A percentile compares a stretch with the other conserved stretches of the same genome.
Evolutionary conservation across 2,113 vertebrate genomes (phyloP).

Genomic region (Oxygymnocypris stewartii): DNA sequence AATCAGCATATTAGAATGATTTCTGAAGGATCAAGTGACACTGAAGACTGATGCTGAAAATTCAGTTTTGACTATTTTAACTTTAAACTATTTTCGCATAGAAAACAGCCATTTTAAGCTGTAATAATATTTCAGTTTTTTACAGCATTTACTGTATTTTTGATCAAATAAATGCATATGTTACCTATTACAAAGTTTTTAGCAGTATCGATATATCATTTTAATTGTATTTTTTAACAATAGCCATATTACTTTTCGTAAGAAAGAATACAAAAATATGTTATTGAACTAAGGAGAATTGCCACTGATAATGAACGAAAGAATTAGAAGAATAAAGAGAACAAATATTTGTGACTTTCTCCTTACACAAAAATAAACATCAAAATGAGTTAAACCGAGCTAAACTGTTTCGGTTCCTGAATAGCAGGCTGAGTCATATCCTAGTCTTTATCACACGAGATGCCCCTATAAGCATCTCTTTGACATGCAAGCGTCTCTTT

Average conservation of each 20-base stretch:
- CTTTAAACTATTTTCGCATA: background rate
- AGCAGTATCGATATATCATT: background rate
- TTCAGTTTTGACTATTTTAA: background rate
- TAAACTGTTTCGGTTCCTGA: background rate
- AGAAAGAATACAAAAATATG: background rate
- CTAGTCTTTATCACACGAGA: constrained; percentile 19
- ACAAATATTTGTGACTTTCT: background rate
- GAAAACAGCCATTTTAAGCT: background rate
- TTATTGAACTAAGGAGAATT: background rate
- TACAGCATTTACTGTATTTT: background rate
- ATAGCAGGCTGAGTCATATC: constrained; percentile 3
- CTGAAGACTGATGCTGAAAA: background rate
- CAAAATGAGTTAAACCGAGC: background rate
- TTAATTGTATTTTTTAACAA: background rate
- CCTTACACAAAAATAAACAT: background rate
- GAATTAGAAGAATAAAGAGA: background rate
- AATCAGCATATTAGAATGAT: background rate
- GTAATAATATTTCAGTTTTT: background rate
- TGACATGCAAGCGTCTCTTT: constrained; percentile 29
- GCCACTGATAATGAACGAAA: background rate
- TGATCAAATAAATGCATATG: background rate
- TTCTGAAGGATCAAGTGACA: background rate
- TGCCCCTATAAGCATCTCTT: constrained; percentile 1
- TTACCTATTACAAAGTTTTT: background rate
- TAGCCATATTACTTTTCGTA: background rate